A percentile compares a stretch with the other conserved stretches of the same genome.
Conservation (phyloP, 2,797 vertebrate species). For the Pangasius djambal region DNA sequence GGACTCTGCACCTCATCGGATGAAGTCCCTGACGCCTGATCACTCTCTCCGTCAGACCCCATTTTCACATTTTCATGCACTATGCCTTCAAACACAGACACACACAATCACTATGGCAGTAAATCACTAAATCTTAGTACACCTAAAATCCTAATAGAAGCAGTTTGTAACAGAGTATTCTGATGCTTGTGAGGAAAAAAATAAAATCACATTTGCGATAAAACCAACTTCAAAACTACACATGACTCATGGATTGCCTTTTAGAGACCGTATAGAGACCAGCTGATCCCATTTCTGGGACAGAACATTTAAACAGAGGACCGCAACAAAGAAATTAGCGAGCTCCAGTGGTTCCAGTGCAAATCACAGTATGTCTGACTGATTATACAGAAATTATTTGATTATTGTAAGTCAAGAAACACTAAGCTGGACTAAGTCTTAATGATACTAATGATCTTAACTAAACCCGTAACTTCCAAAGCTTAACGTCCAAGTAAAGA, state of each 20-base stretch:
- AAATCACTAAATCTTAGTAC: background rate
- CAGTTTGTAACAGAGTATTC: background rate
- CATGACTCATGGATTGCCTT: background rate
- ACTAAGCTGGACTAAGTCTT: background rate
- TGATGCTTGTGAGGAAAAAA: background rate
- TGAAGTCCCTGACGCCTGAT: slow-evolving; percentile 82
- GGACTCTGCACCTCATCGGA: slow-evolving; percentile 85
- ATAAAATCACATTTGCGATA: background rate
- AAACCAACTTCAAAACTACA: background rate
- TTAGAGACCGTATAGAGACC: background rate
- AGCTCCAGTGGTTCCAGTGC: background rate
- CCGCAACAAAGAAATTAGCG: background rate
- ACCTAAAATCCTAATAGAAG: background rate
- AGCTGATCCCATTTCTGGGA: background rate
- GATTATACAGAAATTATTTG: background rate
- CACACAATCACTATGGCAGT: background rate
- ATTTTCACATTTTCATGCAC: slow-evolving; percentile 83
- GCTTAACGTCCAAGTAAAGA: background rate
- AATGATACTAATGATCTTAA: background rate
- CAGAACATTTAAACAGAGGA: background rate
- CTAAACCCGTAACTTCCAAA: background rate
- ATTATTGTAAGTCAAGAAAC: background rate
- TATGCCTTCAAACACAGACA: slow-evolving; percentile 9
- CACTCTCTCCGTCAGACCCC: slow-evolving; percentile 84
- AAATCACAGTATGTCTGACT: background rate